Conservation (phyloP, 2,797 vertebrate species). For the Rhynchonycteris naso region DNA sequence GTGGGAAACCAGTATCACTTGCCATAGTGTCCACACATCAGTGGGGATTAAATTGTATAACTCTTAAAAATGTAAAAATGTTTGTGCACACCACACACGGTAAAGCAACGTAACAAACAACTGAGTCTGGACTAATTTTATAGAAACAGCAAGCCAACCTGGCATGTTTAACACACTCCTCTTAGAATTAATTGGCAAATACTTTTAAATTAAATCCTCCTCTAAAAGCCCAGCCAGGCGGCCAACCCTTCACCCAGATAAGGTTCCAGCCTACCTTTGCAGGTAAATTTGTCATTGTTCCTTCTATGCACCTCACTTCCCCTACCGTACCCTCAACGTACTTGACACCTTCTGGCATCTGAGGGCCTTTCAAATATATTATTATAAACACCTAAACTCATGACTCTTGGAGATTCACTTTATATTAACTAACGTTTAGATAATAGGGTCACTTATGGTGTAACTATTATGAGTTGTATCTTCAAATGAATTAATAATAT, state of each 20-base stretch:
- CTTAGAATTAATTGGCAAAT: conserved; percentile 4
- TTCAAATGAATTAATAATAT: not conserved
- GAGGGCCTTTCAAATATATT: not conserved
- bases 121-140: not conserved
- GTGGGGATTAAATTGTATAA: not conserved
- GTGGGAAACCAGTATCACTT: not conserved
- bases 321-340: not conserved
- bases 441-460: conserved; percentile 18
- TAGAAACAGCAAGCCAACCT: not conserved
- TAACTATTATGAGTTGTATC: not conserved
- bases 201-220: not conserved
- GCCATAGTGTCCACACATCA: not conserved
- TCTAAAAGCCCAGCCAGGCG: not conserved
- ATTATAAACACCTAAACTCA: not conserved
- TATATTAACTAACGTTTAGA: not conserved
- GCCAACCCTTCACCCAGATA: not conserved
- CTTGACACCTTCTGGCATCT: not conserved
- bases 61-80: conserved; percentile 5
- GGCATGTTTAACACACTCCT: conserved; percentile 3
- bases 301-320: not conserved
- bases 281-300: not conserved
- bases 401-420: not conserved
- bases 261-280: not conserved
- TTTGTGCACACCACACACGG: not conserved
- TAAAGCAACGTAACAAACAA: not conserved